A percentile compares a stretch with the other conserved stretches of the same genome.
Evolutionary conservation across 2,888 invertebrate genomes (phyloP).

Genomic region (Pycnomerus fuliginosus): DNA sequence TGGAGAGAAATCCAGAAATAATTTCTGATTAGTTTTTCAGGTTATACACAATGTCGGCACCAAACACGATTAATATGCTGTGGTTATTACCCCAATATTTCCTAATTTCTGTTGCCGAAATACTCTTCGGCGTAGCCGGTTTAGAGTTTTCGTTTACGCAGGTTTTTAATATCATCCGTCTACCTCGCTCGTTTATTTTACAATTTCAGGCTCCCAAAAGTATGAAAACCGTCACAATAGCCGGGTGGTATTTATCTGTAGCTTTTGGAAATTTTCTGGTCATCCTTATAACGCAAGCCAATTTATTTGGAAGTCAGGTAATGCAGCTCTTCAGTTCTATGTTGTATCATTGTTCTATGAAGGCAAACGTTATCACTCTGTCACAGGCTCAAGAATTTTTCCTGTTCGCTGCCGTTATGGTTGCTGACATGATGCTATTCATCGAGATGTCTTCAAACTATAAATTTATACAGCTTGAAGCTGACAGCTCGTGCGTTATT

Average conservation of each 20-base stretch:
- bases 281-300: constrained; percentile 68
- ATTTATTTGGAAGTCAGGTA: constrained; percentile 66
- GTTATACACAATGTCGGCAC: constrained; percentile 61
- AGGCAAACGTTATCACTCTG: not conserved
- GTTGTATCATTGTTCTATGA: not conserved
- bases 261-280: constrained; percentile 80
- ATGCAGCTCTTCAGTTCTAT: constrained; percentile 24
- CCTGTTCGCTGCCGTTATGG: constrained; percentile 68
- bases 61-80: constrained; percentile 66
- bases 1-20: no score
- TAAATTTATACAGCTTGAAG: constrained; percentile 49
- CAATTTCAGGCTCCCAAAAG: constrained; percentile 68
- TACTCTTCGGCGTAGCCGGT: constrained; percentile 81
- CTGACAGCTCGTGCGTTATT: constrained; percentile 45
- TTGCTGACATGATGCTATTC: constrained; percentile 66
- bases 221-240: constrained; percentile 83
- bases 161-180: constrained; percentile 48
- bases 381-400: constrained; percentile 70
- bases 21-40: constrained; percentile 57
- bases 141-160: constrained; percentile 82
- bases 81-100: constrained; percentile 81
- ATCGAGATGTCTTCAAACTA: constrained; percentile 59
- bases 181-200: constrained; percentile 14
- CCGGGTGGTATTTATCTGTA: constrained; percentile 81
- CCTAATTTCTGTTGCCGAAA: constrained; percentile 76